A percentile compares a stretch with the other conserved stretches of the same genome.
Evolutionary conservation across 2,113 vertebrate species (phyloP).

Genomic region (Phylloscopus trochiloides): DNA sequence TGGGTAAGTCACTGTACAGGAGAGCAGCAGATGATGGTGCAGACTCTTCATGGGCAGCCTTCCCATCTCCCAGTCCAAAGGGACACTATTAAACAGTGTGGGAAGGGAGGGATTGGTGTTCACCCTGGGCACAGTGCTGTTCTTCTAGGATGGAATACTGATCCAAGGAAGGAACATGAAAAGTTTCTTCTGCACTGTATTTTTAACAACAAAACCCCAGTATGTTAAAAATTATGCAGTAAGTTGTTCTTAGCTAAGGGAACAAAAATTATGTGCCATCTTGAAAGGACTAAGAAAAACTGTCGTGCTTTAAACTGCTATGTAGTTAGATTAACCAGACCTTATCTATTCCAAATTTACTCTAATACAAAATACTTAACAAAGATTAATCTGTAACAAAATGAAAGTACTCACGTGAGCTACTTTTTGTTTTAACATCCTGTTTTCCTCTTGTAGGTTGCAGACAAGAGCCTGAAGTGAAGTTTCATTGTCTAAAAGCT

Average conservation of each 20-base stretch:
- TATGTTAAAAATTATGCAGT: neutral
- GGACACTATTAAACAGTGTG: neutral
- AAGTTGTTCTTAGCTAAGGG: neutral
- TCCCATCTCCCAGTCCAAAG: neutral
- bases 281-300: neutral
- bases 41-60: neutral
- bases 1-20: neutral
- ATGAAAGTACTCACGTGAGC: conserved; percentile 80
- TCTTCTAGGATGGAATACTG: neutral
- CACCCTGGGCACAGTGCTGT: neutral
- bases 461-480: conserved; percentile 53
- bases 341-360: neutral
- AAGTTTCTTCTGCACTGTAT: neutral
- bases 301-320: neutral
- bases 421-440: conserved; percentile 84
- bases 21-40: neutral
- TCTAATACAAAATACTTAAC: neutral
- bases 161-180: neutral
- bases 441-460: conserved; percentile 86
- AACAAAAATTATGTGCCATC: neutral
- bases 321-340: neutral
- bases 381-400: neutral
- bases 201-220: neutral
- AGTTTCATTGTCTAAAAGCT: conserved; percentile 46
- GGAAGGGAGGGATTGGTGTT: neutral